Conservation (phyloP, 2,888 invertebrate species). For the Heliconius ethilla region DNA sequence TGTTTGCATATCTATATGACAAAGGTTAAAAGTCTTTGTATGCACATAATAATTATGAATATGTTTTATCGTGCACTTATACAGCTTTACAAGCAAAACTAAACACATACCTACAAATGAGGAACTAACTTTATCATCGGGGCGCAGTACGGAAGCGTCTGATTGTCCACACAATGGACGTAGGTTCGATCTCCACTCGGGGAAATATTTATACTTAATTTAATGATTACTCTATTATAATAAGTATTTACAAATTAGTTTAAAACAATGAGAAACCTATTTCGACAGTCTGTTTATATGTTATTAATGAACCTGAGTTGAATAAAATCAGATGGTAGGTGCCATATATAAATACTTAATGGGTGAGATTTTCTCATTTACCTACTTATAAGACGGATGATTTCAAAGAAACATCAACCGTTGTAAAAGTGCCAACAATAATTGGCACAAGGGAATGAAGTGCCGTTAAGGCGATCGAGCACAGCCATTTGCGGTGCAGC, state of each 20-base stretch:
- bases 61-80: too few relatives aligned
- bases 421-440: constrained; percentile 27
- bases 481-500: constrained; percentile 25
- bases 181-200: background rate
- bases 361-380: constrained; percentile 15
- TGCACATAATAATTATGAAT: background rate
- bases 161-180: background rate
- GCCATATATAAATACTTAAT: background rate
- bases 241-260: background rate
- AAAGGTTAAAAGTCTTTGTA: background rate
- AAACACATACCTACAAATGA: too few relatives aligned
- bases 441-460: constrained; percentile 34
- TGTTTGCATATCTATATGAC: too few relatives aligned
- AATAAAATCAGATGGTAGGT: background rate
- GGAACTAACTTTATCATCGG: too few relatives aligned
- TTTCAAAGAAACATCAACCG: constrained; percentile 25
- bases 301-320: background rate
- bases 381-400: constrained; percentile 25
- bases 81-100: too few relatives aligned
- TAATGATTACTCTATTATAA: background rate
- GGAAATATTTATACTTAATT: background rate
- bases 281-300: background rate
- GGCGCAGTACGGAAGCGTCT: too few relatives aligned
- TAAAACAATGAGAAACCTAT: background rate
- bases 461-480: constrained; percentile 30